Evolutionary conservation across 2,113 vertebrate species (phyloP).

Genomic region (Vireo altiloquus): DNA sequence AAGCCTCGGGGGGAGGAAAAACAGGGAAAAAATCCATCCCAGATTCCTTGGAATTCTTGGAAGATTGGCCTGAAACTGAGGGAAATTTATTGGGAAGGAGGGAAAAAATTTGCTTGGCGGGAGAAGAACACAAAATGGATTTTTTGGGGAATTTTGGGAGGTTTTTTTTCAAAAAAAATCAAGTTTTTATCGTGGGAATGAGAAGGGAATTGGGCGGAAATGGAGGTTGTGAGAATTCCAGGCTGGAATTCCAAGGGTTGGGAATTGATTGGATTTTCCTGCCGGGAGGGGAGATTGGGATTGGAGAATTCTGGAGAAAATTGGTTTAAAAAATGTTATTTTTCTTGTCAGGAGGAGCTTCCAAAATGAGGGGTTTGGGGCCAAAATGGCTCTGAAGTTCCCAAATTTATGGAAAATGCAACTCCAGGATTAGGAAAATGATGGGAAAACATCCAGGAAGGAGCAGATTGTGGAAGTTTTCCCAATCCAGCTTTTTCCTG

Average conservation of each 20-base stretch:
- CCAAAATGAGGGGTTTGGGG: not conserved
- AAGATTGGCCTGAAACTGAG: not conserved
- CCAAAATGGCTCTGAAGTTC: not conserved
- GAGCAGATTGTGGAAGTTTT: not conserved
- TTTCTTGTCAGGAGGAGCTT: not conserved
- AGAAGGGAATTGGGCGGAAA: conserved; percentile 12
- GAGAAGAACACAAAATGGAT: not conserved
- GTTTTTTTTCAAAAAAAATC: conserved; percentile 24
- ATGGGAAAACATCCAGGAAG: not conserved
- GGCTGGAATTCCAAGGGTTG: not conserved
- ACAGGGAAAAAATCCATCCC: not conserved
- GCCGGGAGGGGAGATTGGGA: not conserved
- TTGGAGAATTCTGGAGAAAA: not conserved
- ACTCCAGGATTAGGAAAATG: not conserved
- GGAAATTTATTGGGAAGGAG: not conserved
- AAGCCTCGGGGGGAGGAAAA: not conserved
- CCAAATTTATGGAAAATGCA: not conserved
- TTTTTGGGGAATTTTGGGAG: too few relatives aligned
- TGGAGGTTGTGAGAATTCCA: not conserved
- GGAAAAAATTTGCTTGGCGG: not conserved
- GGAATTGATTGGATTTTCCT: not conserved
- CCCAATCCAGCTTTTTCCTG: not conserved
- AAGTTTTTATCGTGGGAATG: conserved; percentile 11
- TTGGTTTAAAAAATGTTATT: not conserved
- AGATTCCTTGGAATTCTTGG: not conserved